phyloP scores from a whole-genome alignment of 2,797 vertebrate genomes.

The Rhinophrynus dorsalis region DNA sequence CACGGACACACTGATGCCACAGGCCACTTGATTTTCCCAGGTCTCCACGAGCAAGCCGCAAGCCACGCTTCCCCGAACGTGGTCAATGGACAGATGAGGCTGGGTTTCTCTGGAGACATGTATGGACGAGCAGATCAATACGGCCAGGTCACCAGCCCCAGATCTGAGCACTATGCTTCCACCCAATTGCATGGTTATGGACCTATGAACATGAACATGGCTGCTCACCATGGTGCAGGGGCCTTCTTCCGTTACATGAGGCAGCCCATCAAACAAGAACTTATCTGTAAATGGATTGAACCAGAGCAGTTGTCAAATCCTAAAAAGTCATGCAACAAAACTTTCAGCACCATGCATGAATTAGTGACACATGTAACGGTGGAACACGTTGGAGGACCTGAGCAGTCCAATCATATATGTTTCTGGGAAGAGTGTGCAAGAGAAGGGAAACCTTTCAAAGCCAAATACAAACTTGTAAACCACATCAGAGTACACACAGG shows the following conservation, averaged over 20 bases:
- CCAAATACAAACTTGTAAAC: slow-evolving; percentile 95
- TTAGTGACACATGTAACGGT: slow-evolving; percentile 91
- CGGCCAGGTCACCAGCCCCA: slow-evolving; percentile 92
- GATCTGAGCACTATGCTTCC: slow-evolving; percentile 94
- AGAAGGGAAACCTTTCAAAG: slow-evolving; percentile 92
- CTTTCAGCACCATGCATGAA: slow-evolving; percentile 97
- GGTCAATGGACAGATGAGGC: slow-evolving; percentile 96
- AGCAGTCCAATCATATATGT: slow-evolving; percentile 90
- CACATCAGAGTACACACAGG: slow-evolving; percentile 91
- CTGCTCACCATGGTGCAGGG: slow-evolving; percentile 94
- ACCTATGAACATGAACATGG: slow-evolving; percentile 99
- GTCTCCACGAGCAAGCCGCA: slow-evolving; percentile 93
- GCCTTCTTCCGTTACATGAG: slow-evolving; percentile 97
- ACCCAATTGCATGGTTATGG: slow-evolving; percentile 96
- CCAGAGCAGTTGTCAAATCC: slow-evolving; percentile 94
- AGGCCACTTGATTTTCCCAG: slow-evolving; percentile 95
- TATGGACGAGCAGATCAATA: slow-evolving; percentile 96
- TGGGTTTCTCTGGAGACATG: slow-evolving; percentile 98
- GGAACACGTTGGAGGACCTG: slow-evolving; percentile 90
- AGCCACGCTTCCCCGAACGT: slow-evolving; percentile 94
- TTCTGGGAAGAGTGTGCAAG: slow-evolving; percentile 90
- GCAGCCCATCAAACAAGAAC: slow-evolving; percentile 95
- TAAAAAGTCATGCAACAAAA: slow-evolving; percentile 98
- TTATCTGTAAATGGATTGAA: slow-evolving; percentile 98
- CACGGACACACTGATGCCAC: slow-evolving; percentile 92